Conservation (phyloP, 1,140 invertebrate species). For the Drosophila sechellia region DNA sequence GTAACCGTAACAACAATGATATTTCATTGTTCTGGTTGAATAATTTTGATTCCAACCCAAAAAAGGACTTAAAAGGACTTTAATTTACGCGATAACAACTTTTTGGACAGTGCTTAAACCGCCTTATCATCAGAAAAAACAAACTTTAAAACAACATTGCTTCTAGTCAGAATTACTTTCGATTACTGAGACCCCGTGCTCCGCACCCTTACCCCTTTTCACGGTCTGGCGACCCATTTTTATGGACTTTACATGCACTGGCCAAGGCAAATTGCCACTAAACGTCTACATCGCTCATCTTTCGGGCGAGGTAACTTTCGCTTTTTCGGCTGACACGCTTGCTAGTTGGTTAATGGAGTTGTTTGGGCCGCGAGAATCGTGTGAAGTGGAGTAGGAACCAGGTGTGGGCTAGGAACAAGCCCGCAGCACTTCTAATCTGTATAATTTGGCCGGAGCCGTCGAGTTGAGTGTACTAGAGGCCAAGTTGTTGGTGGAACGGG, state of each 20-base stretch:
- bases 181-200: slow-evolving; percentile 7
- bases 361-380: slow-evolving; percentile 54
- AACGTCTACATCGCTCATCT: slow-evolving; percentile 44
- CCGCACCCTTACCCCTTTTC: slow-evolving; percentile 14
- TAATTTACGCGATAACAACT: too few relatives aligned
- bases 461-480: slow-evolving; percentile 19
- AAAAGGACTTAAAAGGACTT: too few relatives aligned
- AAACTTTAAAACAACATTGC: not conserved
- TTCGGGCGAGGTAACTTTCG: slow-evolving; percentile 61
- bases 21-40: too few relatives aligned
- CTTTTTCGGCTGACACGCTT: slow-evolving; percentile 55
- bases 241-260: slow-evolving; percentile 41
- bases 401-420: slow-evolving; percentile 70
- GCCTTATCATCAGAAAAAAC: too few relatives aligned
- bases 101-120: too few relatives aligned
- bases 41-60: too few relatives aligned
- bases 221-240: slow-evolving; percentile 55
- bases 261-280: slow-evolving; percentile 54
- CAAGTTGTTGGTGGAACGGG: slow-evolving; percentile 13
- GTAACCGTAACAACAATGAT: too few relatives aligned
- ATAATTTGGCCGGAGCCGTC: slow-evolving; percentile 61
- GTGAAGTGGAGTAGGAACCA: slow-evolving; percentile 45
- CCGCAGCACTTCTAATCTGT: slow-evolving; percentile 73
- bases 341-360: slow-evolving; percentile 50
- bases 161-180: slow-evolving; percentile 13